Evolutionary conservation across 2,113 vertebrate genomes (phyloP).

Genomic region (Neodontobutis hainanensis): DNA sequence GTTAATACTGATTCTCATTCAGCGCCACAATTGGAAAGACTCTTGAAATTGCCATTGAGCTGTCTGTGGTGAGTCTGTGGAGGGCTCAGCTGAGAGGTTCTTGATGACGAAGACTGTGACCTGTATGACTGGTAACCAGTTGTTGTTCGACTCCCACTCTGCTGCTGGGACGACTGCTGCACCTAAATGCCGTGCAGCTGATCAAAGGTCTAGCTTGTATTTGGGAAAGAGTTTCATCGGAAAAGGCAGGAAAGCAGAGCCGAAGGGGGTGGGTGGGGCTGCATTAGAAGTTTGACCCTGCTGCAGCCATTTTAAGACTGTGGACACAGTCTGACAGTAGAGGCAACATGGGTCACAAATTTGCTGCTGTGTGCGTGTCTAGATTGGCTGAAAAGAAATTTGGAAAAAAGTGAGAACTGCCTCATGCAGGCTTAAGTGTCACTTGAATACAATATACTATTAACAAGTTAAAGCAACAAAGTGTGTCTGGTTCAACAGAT

Average conservation of each 20-base stretch:
- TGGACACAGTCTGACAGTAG: constrained; percentile 27
- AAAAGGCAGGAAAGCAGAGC: constrained; percentile 34
- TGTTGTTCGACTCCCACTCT: constrained; percentile 39
- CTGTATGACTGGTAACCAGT: constrained; percentile 44
- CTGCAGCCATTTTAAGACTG: constrained; percentile 24
- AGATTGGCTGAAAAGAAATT: no score
- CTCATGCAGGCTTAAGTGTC: no score
- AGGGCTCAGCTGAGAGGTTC: constrained; percentile 38
- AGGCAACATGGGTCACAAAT: background rate
- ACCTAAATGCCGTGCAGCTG: constrained; percentile 48
- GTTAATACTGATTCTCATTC: constrained; percentile 64
- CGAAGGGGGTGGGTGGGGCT: constrained; percentile 21
- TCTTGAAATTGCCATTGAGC: constrained; percentile 53
- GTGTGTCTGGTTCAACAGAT: no score
- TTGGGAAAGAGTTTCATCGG: constrained; percentile 35
- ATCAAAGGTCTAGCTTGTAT: constrained; percentile 48
- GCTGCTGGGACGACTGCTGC: background rate
- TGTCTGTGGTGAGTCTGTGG: constrained; percentile 16
- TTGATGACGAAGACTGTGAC: constrained; percentile 57
- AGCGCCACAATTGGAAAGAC: constrained; percentile 40
- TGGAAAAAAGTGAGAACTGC: no score
- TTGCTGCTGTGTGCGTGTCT: no score
- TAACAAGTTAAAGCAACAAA: no score
- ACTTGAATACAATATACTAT: no score
- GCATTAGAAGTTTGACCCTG: constrained; percentile 37